Percentiles rank a stretch among this genome's conserved stretches.
Conservation (phyloP, 2,888 invertebrate species). For the Chrysolina americana region DNA sequence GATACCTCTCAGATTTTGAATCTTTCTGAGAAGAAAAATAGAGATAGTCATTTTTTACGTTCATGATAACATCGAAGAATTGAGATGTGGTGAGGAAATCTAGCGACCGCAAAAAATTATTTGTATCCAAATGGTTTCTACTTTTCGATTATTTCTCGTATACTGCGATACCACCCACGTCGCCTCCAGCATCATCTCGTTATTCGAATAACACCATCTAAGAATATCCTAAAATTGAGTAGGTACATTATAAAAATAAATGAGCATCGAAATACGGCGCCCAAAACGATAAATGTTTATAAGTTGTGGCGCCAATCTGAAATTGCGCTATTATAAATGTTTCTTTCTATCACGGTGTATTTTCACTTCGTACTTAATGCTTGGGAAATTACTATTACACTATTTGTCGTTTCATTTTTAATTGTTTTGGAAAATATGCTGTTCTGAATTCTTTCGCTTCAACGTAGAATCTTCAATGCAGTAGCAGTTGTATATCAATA, state of each 20-base stretch:
- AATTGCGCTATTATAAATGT: conserved; percentile 33
- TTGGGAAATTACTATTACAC: not conserved
- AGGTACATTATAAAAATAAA: conserved; percentile 51
- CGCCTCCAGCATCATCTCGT: conserved; percentile 20
- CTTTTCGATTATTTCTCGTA: not conserved
- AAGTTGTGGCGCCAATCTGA: conserved; percentile 49
- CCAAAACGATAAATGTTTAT: conserved; percentile 53
- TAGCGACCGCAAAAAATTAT: not conserved
- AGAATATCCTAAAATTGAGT: conserved; percentile 36
- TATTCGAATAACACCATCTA: conserved; percentile 44
- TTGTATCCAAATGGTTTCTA: not conserved
- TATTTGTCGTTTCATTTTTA: not conserved
- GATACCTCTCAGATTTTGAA: too few species aligned
- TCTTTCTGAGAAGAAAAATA: too few species aligned
- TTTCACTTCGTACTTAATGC: conserved; percentile 7
- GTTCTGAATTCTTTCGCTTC: too few species aligned
- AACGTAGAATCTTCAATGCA: too few species aligned
- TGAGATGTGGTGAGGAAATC: too few species aligned
- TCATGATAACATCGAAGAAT: too few species aligned
- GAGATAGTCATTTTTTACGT: too few species aligned
- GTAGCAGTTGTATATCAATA: too few species aligned
- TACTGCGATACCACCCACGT: conserved; percentile 22
- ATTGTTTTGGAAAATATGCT: not conserved
- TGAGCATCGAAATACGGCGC: conserved; percentile 53
- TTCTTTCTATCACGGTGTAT: conserved; percentile 27